Conservation (phyloP, 2,888 invertebrate species). For the Julus scandinavius region DNA sequence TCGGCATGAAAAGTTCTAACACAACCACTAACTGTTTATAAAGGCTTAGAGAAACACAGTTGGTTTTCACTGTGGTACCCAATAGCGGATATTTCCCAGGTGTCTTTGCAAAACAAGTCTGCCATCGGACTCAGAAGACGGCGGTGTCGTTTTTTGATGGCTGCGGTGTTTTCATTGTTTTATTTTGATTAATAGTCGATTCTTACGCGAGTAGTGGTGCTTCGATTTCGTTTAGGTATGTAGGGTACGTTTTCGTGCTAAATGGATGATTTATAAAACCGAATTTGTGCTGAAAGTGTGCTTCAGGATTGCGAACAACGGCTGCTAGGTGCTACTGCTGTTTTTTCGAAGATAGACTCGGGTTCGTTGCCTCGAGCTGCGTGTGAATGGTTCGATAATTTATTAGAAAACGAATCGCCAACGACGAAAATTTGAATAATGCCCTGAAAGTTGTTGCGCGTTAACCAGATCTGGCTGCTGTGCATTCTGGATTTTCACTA, state of each 20-base stretch:
- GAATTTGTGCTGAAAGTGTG: neutral
- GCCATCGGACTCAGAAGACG: conserved; percentile 16
- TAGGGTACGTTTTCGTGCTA: conserved; percentile 5
- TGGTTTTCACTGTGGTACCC: neutral
- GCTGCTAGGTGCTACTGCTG: conserved; percentile 7
- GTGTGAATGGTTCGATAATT: conserved; percentile 11
- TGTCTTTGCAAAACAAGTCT: conserved; percentile 5
- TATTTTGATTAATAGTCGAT: conserved; percentile 43
- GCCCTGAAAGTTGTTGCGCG: neutral
- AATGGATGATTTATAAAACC: neutral
- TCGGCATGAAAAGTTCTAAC: neutral
- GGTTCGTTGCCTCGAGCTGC: conserved; percentile 11
- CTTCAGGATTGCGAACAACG: neutral
- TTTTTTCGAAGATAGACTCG: neutral
- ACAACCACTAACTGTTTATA: neutral
- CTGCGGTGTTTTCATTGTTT: conserved; percentile 21
- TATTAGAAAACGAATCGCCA: neutral
- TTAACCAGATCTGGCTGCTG: neutral
- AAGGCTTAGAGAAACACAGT: neutral
- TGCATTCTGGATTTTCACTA: neutral
- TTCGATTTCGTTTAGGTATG: conserved; percentile 13
- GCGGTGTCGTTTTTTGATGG: conserved; percentile 37
- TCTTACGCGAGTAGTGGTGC: conserved; percentile 3
- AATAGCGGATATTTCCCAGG: conserved; percentile 6
- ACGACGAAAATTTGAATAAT: neutral